Conservation (phyloP, 2,888 invertebrate genomes). For the Pyralis farinalis region DNA sequence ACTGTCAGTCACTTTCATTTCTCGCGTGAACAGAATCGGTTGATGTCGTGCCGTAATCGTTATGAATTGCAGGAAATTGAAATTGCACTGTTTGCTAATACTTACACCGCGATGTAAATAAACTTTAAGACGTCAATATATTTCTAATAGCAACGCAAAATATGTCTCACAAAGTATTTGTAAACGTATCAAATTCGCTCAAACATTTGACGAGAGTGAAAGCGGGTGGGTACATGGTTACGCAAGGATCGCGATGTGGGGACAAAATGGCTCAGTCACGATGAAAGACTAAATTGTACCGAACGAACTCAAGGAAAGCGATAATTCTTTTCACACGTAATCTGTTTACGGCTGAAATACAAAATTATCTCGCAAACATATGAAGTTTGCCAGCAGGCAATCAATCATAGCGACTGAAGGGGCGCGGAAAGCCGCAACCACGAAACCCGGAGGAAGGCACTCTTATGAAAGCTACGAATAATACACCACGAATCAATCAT, state of each 20-base stretch:
- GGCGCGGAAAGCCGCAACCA: conserved; percentile 66
- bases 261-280: conserved; percentile 55
- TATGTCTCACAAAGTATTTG: conserved; percentile 21
- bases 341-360: conserved; percentile 78
- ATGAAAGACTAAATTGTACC: conserved; percentile 47
- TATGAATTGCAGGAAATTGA: conserved; percentile 40
- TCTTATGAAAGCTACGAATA: conserved; percentile 74
- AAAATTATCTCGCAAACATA: conserved; percentile 79
- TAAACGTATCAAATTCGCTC: conserved; percentile 5
- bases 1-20: conserved; percentile 68
- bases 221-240: conserved; percentile 9
- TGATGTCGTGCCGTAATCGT: conserved; percentile 38
- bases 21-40: conserved; percentile 69
- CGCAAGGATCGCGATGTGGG: conserved; percentile 38
- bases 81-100: conserved; percentile 29
- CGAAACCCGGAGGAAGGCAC: conserved; percentile 64
- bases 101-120: conserved; percentile 21
- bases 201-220: conserved; percentile 7
- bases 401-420: conserved; percentile 71
- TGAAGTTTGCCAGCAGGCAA: conserved; percentile 72
- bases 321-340: conserved; percentile 74
- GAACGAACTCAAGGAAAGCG: conserved; percentile 44
- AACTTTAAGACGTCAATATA: conserved; percentile 26
- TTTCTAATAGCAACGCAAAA: conserved; percentile 20
- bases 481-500: conserved; percentile 79